Evolutionary conservation across 2,888 invertebrate species (phyloP).

Genomic region (Thecocarcelia acutangulata): DNA sequence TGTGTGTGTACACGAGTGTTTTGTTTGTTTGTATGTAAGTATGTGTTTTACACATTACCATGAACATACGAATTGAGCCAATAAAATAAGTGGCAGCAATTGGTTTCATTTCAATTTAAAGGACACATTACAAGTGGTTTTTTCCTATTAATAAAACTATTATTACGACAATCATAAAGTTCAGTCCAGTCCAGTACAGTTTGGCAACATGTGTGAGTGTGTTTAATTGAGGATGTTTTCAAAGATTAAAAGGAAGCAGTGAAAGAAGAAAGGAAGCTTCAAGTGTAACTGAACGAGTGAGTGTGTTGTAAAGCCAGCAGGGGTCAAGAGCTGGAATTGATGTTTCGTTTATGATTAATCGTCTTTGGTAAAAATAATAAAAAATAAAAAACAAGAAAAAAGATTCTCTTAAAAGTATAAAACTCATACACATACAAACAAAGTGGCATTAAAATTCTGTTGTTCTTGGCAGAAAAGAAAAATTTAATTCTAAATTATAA

Average conservation of each 20-base stretch:
- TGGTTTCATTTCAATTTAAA: constrained; percentile 60
- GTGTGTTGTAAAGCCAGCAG: constrained; percentile 70
- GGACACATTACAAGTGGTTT: constrained; percentile 59
- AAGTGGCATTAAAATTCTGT: constrained; percentile 46
- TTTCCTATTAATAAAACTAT: constrained; percentile 56
- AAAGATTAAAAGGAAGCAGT: neutral
- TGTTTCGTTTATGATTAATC: constrained; percentile 82
- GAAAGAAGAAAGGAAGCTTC: neutral
- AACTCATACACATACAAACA: constrained; percentile 14
- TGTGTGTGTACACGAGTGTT: neutral
- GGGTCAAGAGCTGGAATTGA: constrained; percentile 81
- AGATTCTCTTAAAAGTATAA: constrained; percentile 52
- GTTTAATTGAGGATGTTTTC: constrained; percentile 57
- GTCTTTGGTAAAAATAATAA: constrained; percentile 69
- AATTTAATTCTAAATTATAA: constrained; percentile 65
- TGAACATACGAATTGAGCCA: constrained; percentile 59
- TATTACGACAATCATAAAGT: constrained; percentile 59
- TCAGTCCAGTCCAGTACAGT: constrained; percentile 32
- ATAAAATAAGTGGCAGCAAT: constrained; percentile 65
- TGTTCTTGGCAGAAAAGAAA: constrained; percentile 31
- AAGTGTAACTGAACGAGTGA: constrained; percentile 8
- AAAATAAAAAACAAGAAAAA: constrained; percentile 39
- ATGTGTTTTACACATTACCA: neutral
- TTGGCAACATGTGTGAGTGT: constrained; percentile 25
- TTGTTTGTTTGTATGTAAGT: neutral